Base-by-base conservation (phyloP, 2,113 vertebrate genomes). In the Phaethon lepturus region DNA sequence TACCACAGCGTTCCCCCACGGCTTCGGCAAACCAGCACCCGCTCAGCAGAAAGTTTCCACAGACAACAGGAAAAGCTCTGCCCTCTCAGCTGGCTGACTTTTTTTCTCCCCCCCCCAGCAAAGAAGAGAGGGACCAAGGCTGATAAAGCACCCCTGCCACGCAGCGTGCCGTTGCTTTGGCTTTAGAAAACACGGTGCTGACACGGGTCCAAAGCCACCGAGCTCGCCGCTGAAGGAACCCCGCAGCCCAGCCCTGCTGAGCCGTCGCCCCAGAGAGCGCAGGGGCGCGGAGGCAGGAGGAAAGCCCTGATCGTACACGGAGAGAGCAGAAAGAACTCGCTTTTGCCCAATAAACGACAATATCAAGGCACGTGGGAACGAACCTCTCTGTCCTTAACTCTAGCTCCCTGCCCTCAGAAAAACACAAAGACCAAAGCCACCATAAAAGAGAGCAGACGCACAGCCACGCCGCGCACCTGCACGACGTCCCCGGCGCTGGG, bases 221-320 rank as follows among this genome's bases (percentile, higher is more conserved):
- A 5, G 53, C 33, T 71, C 2, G 1, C 4, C 19, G 56, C 59
- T 24, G 45, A 23, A 31, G 8, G n/a, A 4, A 3, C 12, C 35
- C 72, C 6, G 0, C 64, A 63, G 73, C 50, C 29, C n/a, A 11
- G 23, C 74, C 62, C 44, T 29, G 47, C 47, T 26, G 8, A 38
- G 38, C 33, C 44, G 11, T 7, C 10, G 9, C 6, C 45, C 75
- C 63, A 17, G 58, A 42, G 15, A 47, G 20, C 75, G 8, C 26
- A 29, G 0, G 1, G 23, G 80, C 1, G 2, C 19, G 24, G 20
- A n/a, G 35, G 13, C 12, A 53, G 16, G 45, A 69, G 28, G 22
- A 69, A 50, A 28, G 11, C 58, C 20, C 10, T 2, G 8, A 56
- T 31, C 22, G 3, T 5, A 29, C 20, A 19, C 0, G 0, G 22